Conservation (phyloP, 2,797 vertebrate genomes). For the Apogon hyalosoma region DNA sequence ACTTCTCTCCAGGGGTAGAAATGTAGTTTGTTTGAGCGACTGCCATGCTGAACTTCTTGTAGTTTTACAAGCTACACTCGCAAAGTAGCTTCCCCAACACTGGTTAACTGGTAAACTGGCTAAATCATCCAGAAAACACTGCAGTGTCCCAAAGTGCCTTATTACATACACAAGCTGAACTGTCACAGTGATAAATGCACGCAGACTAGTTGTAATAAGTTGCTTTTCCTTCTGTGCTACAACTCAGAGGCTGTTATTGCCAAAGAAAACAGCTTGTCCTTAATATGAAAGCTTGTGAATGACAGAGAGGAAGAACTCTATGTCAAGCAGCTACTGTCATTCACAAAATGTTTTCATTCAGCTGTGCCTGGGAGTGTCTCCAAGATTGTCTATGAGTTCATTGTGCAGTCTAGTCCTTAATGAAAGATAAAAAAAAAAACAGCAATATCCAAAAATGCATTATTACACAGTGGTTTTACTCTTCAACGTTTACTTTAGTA, state of each 20-base stretch:
- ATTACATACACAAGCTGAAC: too few relatives aligned
- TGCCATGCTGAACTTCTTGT: too few relatives aligned
- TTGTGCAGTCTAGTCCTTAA: constrained; percentile 22
- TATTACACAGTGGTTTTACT: not conserved
- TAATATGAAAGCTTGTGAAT: constrained; percentile 33
- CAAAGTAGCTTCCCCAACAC: too few relatives aligned
- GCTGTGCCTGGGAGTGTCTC: constrained; percentile 56
- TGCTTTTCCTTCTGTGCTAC: constrained; percentile 1
- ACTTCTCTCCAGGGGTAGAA: too few relatives aligned
- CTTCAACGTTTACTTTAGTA: not conserved
- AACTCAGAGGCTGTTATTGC: constrained; percentile 1
- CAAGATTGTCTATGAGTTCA: constrained; percentile 37
- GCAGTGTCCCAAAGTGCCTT: too few relatives aligned
- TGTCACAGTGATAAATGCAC: not conserved
- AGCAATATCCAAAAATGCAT: constrained; percentile 12
- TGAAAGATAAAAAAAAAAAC: constrained; percentile 2
- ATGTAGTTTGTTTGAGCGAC: too few relatives aligned
- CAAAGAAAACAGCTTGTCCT: constrained; percentile 38
- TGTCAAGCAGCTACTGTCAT: constrained; percentile 62
- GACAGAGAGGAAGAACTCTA: constrained; percentile 46
- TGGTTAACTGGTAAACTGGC: too few relatives aligned
- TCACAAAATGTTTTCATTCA: constrained; percentile 74
- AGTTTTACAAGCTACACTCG: too few relatives aligned
- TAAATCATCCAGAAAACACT: too few relatives aligned
- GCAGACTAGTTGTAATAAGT: not conserved